Evolutionary conservation across 2,797 vertebrate genomes (phyloP).

Genomic region (Trachurus trachurus): DNA sequence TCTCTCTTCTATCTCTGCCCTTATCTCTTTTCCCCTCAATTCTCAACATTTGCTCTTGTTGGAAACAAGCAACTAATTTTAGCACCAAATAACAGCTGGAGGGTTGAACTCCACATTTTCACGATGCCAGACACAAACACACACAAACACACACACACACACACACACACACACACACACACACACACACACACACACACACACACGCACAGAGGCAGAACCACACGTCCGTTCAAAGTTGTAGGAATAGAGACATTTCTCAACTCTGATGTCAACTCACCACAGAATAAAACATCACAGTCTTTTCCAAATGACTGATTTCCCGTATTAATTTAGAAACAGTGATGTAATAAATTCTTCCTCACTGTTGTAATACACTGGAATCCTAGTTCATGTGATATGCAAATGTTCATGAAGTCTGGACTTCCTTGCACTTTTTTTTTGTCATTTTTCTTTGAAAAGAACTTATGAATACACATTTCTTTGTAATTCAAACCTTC

Average conservation of each 20-base stretch:
- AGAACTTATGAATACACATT: not conserved
- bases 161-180: not conserved
- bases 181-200: not conserved
- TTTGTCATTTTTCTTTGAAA: not conserved
- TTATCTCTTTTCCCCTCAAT: slow-evolving; percentile 13
- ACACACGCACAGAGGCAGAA: not conserved
- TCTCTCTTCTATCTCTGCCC: slow-evolving; percentile 2
- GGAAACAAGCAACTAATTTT: slow-evolving; percentile 50
- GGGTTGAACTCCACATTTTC: slow-evolving; percentile 39
- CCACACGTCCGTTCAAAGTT: slow-evolving; percentile 1
- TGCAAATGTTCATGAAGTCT: slow-evolving; percentile 2
- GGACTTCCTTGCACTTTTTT: slow-evolving; percentile 2
- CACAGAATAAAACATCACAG: slow-evolving; percentile 43
- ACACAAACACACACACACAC: not conserved
- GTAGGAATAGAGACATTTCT: slow-evolving; percentile 28
- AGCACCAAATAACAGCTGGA: slow-evolving; percentile 48
- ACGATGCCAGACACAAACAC: not conserved
- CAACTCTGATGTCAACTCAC: slow-evolving; percentile 37
- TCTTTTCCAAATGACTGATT: slow-evolving; percentile 37
- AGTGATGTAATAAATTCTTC: slow-evolving; percentile 50
- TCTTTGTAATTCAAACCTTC: not conserved
- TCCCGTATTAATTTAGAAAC: slow-evolving; percentile 55
- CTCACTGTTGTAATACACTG: slow-evolving; percentile 10
- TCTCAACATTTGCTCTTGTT: slow-evolving; percentile 50
- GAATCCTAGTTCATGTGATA: slow-evolving; percentile 43